A percentile compares a stretch with the other conserved stretches of the same genome.
Conservation (phyloP, 2,113 vertebrate species). For the Campylomormyrus tamandua region DNA sequence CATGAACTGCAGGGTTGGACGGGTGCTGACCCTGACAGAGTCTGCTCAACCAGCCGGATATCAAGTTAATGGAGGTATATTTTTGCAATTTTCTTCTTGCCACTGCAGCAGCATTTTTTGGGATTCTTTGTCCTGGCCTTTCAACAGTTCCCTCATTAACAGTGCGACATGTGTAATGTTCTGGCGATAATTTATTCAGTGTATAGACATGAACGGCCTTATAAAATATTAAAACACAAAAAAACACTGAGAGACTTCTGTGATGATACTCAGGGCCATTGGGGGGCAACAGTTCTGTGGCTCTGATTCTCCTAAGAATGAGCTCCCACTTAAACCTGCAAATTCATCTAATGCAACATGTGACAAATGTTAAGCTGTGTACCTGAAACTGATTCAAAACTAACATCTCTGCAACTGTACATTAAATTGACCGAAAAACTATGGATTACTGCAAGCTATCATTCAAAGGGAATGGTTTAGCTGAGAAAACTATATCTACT, state of each 20-base stretch:
- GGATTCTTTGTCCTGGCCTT: neutral
- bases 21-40: no score
- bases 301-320: neutral
- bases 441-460: neutral
- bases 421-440: neutral
- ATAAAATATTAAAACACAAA: neutral
- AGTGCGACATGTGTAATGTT: constrained; percentile 3
- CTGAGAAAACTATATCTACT: neutral
- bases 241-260: neutral
- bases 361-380: neutral
- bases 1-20: no score
- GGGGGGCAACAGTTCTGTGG: neutral
- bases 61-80: neutral
- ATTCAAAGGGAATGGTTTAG: neutral
- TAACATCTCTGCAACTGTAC: neutral
- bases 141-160: neutral
- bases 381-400: neutral
- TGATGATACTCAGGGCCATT: neutral
- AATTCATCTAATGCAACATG: neutral
- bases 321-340: neutral
- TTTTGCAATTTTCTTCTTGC: neutral
- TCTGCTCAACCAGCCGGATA: neutral
- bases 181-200: neutral
- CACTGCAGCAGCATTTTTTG: neutral
- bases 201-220: neutral